phyloP scores from a whole-genome alignment of 2,888 invertebrate species.

The Agrotis exclamationis region DNA sequence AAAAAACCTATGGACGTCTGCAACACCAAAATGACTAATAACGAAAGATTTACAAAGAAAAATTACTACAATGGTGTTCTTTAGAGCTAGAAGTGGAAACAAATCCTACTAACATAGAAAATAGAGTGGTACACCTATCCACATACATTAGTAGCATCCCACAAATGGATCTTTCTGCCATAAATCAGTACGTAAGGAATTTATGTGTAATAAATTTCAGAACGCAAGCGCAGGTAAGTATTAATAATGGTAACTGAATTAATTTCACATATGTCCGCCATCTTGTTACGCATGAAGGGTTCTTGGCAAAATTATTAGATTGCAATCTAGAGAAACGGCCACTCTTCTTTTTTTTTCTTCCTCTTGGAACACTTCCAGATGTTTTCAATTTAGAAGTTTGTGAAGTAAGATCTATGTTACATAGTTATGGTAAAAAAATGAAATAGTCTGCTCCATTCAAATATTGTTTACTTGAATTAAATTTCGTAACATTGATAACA shows the following conservation, averaged over 20 bases:
- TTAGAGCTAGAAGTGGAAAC: no score
- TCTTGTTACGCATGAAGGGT: conserved; percentile 52
- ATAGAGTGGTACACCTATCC: conserved; percentile 8
- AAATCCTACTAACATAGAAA: not conserved
- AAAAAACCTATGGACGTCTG: no score
- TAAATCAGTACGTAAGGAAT: conserved; percentile 71
- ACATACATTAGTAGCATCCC: conserved; percentile 42
- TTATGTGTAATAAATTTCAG: conserved; percentile 69
- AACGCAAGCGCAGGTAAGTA: conserved; percentile 70
- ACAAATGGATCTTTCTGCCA: conserved; percentile 66
- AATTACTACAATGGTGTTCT: no score
- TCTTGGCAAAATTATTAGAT: conserved; percentile 67
- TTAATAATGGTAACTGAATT: conserved; percentile 68
- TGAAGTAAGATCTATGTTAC: conserved; percentile 40
- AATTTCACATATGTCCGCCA: conserved; percentile 67
- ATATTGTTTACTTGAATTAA: not conserved
- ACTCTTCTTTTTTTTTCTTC: conserved; percentile 50
- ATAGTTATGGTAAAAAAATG: not conserved
- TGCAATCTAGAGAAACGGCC: conserved; percentile 56
- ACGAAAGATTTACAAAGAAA: no score
- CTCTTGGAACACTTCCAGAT: conserved; percentile 62
- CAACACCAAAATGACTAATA: no score
- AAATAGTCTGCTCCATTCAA: no score
- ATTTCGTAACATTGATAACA: no score
- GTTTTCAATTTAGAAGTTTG: conserved; percentile 62